phyloP scores from a whole-genome alignment of 1,140 invertebrate genomes.

The Cyphomyrmex costatus region DNA sequence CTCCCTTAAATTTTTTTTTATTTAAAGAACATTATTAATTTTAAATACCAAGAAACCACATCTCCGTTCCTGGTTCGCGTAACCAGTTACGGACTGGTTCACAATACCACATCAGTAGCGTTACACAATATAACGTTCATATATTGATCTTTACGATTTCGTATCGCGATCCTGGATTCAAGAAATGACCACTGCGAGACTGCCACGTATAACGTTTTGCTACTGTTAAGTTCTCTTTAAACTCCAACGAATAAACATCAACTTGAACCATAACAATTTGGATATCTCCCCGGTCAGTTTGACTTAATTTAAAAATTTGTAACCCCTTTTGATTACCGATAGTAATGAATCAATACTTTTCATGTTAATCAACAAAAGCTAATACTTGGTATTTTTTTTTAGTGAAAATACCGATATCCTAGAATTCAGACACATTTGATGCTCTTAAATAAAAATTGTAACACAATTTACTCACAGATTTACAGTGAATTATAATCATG shows the following conservation, averaged over 20 bases:
- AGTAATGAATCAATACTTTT: not conserved
- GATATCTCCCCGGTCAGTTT: not conserved
- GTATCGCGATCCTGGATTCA: conserved; percentile 2
- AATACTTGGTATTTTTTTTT: not conserved
- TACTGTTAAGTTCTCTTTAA: not conserved
- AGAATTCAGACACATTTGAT: not conserved
- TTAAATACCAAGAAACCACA: not conserved
- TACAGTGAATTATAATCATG: not conserved
- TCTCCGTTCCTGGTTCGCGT: not conserved
- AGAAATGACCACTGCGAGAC: not conserved
- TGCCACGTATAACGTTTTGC: conserved; percentile 1
- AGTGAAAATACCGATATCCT: not conserved
- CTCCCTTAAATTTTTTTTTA: not conserved
- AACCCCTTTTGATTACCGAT: not conserved
- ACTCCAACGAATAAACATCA: not conserved
- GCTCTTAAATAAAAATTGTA: not conserved
- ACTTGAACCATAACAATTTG: not conserved
- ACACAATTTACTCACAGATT: not conserved
- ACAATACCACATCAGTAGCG: not conserved
- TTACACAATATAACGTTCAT: conserved; percentile 43
- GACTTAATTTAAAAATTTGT: not conserved
- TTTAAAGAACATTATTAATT: not conserved
- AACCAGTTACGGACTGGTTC: not conserved
- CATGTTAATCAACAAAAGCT: not conserved
- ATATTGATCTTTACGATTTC: conserved; percentile 54